A percentile compares a stretch with the other conserved stretches of the same genome.
phyloP scores from a whole-genome alignment of 2,797 vertebrate genomes.

The Sebastes hubbsi region DNA sequence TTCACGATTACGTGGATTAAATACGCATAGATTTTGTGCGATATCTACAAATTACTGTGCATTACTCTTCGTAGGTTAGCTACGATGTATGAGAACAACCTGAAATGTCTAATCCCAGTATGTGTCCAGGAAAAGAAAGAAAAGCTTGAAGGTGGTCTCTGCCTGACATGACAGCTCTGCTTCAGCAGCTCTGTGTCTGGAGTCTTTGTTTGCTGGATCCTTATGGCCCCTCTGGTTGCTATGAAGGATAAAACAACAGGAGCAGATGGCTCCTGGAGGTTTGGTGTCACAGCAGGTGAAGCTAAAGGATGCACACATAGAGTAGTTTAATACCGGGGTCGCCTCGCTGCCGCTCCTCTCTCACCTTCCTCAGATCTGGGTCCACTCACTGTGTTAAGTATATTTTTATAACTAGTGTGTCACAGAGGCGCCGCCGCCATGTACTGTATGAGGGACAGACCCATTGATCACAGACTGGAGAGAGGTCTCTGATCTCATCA shows the following conservation, averaged over 20 bases:
- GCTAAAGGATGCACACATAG: slow-evolving; percentile 64
- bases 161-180: slow-evolving; percentile 44
- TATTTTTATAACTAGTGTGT: slow-evolving; percentile 45
- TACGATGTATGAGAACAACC: not conserved
- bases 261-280: slow-evolving; percentile 86
- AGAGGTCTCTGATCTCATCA: slow-evolving; percentile 70
- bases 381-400: slow-evolving; percentile 25
- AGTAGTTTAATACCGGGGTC: slow-evolving; percentile 57
- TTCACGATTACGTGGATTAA: not conserved
- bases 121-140: not conserved
- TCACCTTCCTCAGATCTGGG: slow-evolving; percentile 1
- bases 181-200: slow-evolving; percentile 31
- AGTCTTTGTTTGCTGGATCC: slow-evolving; percentile 70
- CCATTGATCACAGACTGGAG: slow-evolving; percentile 48
- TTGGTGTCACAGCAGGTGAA: slow-evolving; percentile 84
- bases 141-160: slow-evolving; percentile 40
- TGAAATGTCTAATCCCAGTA: not conserved
- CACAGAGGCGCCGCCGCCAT: not conserved
- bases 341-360: slow-evolving; percentile 23
- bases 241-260: slow-evolving; percentile 67
- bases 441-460: slow-evolving; percentile 32
- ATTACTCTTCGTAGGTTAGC: not conserved
- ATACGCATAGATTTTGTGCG: not conserved
- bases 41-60: not conserved
- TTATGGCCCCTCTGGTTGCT: slow-evolving; percentile 71